Evolutionary conservation across 2,888 invertebrate genomes (phyloP).

Genomic region (Mesorhabditis belari): DNA sequence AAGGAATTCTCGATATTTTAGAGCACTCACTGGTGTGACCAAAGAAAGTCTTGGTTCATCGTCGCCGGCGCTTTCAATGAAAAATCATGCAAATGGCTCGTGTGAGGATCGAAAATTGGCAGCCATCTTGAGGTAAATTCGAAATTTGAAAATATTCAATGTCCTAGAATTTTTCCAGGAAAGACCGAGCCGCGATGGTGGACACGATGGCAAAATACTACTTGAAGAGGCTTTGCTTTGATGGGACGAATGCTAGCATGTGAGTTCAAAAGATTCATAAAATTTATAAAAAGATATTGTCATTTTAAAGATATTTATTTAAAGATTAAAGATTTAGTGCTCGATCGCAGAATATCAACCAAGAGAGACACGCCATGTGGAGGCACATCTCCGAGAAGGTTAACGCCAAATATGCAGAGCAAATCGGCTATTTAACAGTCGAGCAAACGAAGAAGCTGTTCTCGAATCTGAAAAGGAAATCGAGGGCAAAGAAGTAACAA

Average conservation of each 20-base stretch:
- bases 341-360: conserved; percentile 14
- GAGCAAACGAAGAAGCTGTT: conserved; percentile 23
- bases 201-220: conserved; percentile 11
- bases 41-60: neutral
- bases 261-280: too few species aligned
- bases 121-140: neutral
- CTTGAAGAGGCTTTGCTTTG: conserved; percentile 17
- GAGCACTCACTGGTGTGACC: too few species aligned
- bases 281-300: neutral
- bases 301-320: neutral
- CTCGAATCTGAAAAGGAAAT: conserved; percentile 21
- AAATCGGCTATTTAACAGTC: conserved; percentile 8
- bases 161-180: neutral
- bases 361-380: conserved; percentile 20
- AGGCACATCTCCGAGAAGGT: conserved; percentile 12
- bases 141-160: neutral
- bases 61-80: neutral
- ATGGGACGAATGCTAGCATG: conserved; percentile 7
- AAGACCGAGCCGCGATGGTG: neutral
- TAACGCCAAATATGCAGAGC: conserved; percentile 8
- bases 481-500: conserved; percentile 3
- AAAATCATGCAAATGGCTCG: neutral
- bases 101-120: neutral
- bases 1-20: too few species aligned
- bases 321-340: neutral